Evolutionary conservation across 2,888 invertebrate genomes (phyloP).

Genomic region (Sinodicranocentrus sp.): DNA sequence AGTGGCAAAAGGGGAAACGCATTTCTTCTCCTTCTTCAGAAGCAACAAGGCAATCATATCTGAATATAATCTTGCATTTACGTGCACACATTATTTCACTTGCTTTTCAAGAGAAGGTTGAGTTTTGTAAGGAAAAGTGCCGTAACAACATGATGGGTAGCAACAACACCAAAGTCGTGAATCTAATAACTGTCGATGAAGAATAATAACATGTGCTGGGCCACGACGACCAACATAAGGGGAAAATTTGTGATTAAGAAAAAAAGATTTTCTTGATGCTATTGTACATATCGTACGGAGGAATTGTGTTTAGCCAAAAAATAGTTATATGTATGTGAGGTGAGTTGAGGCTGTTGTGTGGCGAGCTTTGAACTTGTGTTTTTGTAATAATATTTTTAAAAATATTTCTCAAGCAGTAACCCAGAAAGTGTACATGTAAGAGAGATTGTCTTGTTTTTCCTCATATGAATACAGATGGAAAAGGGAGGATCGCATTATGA

Average conservation of each 20-base stretch:
- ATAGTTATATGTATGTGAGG: no score
- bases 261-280: constrained; percentile 31
- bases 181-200: constrained; percentile 62
- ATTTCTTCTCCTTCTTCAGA: no score
- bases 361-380: constrained; percentile 20
- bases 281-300: background rate
- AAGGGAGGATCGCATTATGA: constrained; percentile 63
- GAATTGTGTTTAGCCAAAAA: no score
- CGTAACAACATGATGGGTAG: constrained; percentile 30
- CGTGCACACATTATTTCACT: no score
- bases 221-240: constrained; percentile 12
- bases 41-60: no score
- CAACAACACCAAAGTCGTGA: constrained; percentile 63
- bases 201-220: constrained; percentile 50
- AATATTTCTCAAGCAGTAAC: no score
- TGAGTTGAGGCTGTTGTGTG: background rate
- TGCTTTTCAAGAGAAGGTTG: no score
- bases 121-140: no score
- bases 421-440: no score
- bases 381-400: no score
- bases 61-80: no score
- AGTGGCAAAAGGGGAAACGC: no score
- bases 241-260: constrained; percentile 28
- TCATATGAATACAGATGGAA: constrained; percentile 48
- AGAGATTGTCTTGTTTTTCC: background rate